A percentile compares a stretch with the other conserved stretches of the same genome.
These are phyloP conservation scores for Drosophila tanythrix DNA, from an alignment of 2,888 invertebrate species.

Conservation along the genomic window DNA sequence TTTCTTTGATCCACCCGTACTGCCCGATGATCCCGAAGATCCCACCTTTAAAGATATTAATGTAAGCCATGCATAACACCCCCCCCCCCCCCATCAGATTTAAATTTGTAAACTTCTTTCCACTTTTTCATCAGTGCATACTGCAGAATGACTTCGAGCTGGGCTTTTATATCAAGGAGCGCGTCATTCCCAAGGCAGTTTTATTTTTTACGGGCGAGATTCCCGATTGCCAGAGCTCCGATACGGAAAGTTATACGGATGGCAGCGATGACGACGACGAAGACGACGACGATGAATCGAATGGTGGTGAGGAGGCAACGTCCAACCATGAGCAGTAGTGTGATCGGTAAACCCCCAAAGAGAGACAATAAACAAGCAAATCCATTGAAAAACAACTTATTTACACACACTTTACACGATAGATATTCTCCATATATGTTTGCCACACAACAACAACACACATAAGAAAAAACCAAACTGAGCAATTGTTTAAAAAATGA, in stretches of 20 bases:
- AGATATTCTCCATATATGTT: background rate
- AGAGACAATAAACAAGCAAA: conserved; percentile 32
- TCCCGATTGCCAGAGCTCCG: conserved; percentile 84
- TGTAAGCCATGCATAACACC: conserved; percentile 37
- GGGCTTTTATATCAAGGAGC: conserved; percentile 98
- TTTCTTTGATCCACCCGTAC: conserved; percentile 92
- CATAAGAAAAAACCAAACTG: conserved; percentile 20
- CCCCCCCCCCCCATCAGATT: accelerated
- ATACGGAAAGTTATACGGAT: conserved; percentile 70
- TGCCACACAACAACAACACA: conserved; percentile 1
- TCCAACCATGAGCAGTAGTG: conserved; percentile 41
- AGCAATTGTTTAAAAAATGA: conserved; percentile 44
- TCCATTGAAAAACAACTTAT: conserved; percentile 1
- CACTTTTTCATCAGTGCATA: conserved; percentile 61
- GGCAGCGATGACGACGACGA: conserved; percentile 70
- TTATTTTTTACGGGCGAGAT: conserved; percentile 97
- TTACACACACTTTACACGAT: conserved; percentile 5
- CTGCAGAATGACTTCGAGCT: conserved; percentile 95
- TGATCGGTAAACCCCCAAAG: conserved; percentile 10
- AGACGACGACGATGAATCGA: conserved; percentile 56
- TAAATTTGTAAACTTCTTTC: background rate
- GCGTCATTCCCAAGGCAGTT: conserved; percentile 97
- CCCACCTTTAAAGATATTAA: conserved; percentile 77
- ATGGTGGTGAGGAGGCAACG: conserved; percentile 52
- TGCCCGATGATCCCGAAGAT: conserved; percentile 77